These are phyloP conservation scores for Sesia apiformis DNA, from an alignment of 2,888 invertebrate genomes.

Conservation along the genomic window DNA sequence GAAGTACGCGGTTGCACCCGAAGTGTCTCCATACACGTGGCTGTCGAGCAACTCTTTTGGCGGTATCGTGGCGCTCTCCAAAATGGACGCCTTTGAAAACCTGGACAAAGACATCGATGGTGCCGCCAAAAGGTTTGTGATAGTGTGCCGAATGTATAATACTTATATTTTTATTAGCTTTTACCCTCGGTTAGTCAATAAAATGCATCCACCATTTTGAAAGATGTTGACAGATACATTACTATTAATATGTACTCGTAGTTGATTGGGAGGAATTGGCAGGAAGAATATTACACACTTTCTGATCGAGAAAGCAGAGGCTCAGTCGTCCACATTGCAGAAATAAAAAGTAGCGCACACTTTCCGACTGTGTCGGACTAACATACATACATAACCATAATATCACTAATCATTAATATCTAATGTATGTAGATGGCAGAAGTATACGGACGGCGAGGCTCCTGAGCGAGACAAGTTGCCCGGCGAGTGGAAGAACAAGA, in stretches of 20 bases:
- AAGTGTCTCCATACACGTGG: slow-evolving; percentile 87
- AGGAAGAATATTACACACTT: no score
- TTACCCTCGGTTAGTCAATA: no score
- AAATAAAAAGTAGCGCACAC: no score
- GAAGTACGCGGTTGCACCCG: slow-evolving; percentile 85
- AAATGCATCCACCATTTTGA: no score
- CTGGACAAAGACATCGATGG: slow-evolving; percentile 94
- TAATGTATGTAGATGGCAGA: slow-evolving; percentile 84
- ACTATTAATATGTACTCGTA: no score
- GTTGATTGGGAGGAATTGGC: no score
- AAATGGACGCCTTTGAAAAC: slow-evolving; percentile 85
- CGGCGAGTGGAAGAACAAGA: slow-evolving; percentile 96
- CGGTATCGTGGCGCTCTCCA: slow-evolving; percentile 84
- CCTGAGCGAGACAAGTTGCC: slow-evolving; percentile 96
- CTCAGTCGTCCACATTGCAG: no score
- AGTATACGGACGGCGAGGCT: slow-evolving; percentile 92
- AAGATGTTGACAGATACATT: no score
- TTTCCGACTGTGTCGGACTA: no score
- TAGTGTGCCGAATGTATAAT: neutral
- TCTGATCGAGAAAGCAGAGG: no score
- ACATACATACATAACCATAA: no score
- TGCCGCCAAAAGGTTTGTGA: slow-evolving; percentile 80
- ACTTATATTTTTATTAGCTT: neutral
- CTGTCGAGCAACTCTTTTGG: slow-evolving; percentile 86
- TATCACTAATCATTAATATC: no score